Evolutionary conservation across 2,113 vertebrate genomes (phyloP).

Genomic region (Corynorhinus townsendii): DNA sequence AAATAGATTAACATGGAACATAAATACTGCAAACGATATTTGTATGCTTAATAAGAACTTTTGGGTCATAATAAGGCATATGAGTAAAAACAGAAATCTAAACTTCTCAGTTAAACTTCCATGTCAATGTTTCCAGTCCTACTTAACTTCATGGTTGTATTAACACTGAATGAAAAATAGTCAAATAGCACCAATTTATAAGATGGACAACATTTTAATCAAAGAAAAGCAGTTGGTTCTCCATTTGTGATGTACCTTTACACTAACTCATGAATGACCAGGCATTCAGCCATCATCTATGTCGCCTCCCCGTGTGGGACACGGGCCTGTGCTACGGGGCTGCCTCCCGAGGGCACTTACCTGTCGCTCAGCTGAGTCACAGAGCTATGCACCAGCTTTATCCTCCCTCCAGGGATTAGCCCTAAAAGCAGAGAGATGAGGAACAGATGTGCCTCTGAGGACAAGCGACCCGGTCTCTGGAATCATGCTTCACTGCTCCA

Average conservation of each 20-base stretch:
- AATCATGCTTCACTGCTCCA: not conserved
- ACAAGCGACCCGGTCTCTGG: not conserved
- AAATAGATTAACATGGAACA: not conserved
- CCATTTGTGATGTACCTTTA: not conserved
- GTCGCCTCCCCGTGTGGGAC: not conserved
- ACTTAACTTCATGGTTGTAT: not conserved
- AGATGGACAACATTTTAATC: not conserved
- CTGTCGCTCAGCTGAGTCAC: conserved; percentile 80
- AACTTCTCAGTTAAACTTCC: not conserved
- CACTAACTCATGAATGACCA: not conserved
- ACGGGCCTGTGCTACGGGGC: not conserved
- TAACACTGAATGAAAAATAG: not conserved
- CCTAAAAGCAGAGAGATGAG: conserved; percentile 78
- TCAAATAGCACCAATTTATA: not conserved
- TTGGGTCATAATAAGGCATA: not conserved
- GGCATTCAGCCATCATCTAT: accelerated
- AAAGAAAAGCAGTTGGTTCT: not conserved
- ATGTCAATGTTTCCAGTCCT: not conserved
- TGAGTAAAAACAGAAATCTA: not conserved
- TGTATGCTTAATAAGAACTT: not conserved
- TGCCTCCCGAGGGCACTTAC: conserved; percentile 73
- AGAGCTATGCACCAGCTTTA: conserved; percentile 93
- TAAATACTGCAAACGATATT: not conserved
- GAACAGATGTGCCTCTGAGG: not conserved
- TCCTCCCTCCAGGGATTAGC: conserved; percentile 91